Percentiles rank a stretch among this genome's conserved stretches.
Conservation (phyloP, 2,113 vertebrate species). For the Oxyruncus cristatus region DNA sequence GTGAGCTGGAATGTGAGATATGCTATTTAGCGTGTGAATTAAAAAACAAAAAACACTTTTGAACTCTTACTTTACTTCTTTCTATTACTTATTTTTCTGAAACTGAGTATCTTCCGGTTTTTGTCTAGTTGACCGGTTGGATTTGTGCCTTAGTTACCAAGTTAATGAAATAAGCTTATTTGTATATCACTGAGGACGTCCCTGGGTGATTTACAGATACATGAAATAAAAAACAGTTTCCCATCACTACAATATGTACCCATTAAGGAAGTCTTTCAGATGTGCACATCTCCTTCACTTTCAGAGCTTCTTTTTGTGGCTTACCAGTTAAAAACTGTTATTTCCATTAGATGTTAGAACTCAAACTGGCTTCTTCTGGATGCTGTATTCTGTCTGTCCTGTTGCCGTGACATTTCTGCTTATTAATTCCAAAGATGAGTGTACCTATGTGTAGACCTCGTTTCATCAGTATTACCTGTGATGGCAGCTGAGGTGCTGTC, state of each 20-base stretch:
- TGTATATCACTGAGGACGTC: not conserved
- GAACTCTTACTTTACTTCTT: not conserved
- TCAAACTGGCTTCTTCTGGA: not conserved
- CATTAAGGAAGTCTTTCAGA: not conserved
- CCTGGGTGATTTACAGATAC: not conserved
- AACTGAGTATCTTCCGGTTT: not conserved
- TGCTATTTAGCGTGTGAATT: not conserved
- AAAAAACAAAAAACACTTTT: not conserved
- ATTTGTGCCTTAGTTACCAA: not conserved
- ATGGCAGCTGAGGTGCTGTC: not conserved
- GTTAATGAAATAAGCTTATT: not conserved
- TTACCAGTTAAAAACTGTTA: not conserved
- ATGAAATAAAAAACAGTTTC: not conserved
- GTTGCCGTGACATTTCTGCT: not conserved
- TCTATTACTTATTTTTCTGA: not conserved
- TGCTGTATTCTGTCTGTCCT: not conserved
- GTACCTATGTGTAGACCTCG: not conserved
- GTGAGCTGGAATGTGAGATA: not conserved
- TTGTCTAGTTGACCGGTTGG: not conserved
- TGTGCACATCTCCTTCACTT: not conserved
- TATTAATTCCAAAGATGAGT: not conserved
- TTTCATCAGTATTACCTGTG: not conserved
- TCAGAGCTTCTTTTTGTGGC: not conserved
- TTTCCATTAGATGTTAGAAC: not conserved
- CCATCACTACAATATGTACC: not conserved